Evolutionary conservation across 53 echinoderm and acorn worm genomes (phyloP).

Genomic region (Hippasteria phrygiana): DNA sequence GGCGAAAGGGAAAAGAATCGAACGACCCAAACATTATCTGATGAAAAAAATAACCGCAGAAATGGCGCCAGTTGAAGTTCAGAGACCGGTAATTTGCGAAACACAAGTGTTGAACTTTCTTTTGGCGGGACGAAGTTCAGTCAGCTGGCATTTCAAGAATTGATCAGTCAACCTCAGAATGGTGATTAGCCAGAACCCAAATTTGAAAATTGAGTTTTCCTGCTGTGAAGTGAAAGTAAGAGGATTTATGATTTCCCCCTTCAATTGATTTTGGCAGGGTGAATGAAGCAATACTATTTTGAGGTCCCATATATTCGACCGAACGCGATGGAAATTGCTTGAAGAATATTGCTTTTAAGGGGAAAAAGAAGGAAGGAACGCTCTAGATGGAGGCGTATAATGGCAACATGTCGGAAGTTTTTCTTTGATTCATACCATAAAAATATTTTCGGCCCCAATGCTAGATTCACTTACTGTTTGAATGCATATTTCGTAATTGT

Average conservation of each 20-base stretch:
- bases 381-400: too few relatives aligned
- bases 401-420: too few relatives aligned
- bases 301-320: not conserved
- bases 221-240: not conserved
- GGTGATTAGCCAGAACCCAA: not conserved
- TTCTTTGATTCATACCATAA: too few relatives aligned
- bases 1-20: slow-evolving; percentile 2
- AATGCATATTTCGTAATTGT: too few relatives aligned
- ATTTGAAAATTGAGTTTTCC: not conserved
- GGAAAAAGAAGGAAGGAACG: not conserved
- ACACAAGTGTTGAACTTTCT: not conserved
- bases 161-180: not conserved
- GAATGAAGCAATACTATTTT: not conserved
- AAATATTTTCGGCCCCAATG: too few relatives aligned
- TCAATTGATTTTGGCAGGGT: not conserved
- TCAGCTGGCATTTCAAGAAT: slow-evolving; percentile 13
- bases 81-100: not conserved
- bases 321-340: not conserved
- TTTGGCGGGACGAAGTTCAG: not conserved
- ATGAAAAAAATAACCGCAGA: not conserved
- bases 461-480: too few relatives aligned
- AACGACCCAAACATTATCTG: not conserved
- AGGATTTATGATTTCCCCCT: not conserved
- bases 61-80: not conserved
- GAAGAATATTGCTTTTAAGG: not conserved